Conservation (phyloP, 2,888 invertebrate genomes). For the Margaritifera margaritifera region DNA sequence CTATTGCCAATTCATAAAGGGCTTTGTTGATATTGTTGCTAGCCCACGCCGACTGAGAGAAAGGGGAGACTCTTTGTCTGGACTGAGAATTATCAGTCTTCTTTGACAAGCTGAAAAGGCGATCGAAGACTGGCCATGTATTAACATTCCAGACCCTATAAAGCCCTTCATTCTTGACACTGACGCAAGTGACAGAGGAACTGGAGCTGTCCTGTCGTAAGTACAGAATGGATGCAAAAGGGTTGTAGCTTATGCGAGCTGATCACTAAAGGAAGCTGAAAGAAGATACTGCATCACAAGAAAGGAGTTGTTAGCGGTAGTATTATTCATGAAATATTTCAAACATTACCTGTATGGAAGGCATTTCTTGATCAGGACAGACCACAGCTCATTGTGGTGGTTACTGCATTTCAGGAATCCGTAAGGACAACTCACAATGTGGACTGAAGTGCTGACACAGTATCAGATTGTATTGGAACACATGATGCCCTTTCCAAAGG, state of each 20-base stretch:
- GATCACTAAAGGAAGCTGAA: constrained; percentile 13
- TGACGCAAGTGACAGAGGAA: constrained; percentile 15
- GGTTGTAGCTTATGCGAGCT: constrained; percentile 16
- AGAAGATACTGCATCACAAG: constrained; percentile 26
- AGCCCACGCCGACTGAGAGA: too few relatives aligned
- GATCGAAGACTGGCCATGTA: too few relatives aligned
- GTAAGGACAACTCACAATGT: constrained; percentile 17
- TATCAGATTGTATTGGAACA: constrained; percentile 27
- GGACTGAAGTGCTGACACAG: constrained; percentile 12
- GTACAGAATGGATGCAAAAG: constrained; percentile 8
- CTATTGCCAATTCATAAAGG: too few relatives aligned
- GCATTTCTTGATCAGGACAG: constrained; percentile 23
- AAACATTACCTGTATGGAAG: constrained; percentile 33
- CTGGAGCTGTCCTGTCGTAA: constrained; percentile 20
- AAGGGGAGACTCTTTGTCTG: too few relatives aligned
- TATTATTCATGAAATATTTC: constrained; percentile 29
- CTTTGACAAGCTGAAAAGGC: too few relatives aligned
- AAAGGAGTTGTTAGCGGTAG: constrained; percentile 35
- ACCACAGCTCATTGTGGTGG: constrained; percentile 38
- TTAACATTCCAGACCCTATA: too few relatives aligned
- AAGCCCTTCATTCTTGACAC: too few relatives aligned
- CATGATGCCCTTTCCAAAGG: constrained; percentile 21
- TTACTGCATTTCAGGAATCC: constrained; percentile 21
- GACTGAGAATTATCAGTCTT: too few relatives aligned
- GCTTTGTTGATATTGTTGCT: too few relatives aligned